Percentiles rank a stretch among this genome's conserved stretches.
These are phyloP conservation scores for Acholoe squamosa DNA, from an alignment of 2,888 invertebrate species.

Conservation along the genomic window DNA sequence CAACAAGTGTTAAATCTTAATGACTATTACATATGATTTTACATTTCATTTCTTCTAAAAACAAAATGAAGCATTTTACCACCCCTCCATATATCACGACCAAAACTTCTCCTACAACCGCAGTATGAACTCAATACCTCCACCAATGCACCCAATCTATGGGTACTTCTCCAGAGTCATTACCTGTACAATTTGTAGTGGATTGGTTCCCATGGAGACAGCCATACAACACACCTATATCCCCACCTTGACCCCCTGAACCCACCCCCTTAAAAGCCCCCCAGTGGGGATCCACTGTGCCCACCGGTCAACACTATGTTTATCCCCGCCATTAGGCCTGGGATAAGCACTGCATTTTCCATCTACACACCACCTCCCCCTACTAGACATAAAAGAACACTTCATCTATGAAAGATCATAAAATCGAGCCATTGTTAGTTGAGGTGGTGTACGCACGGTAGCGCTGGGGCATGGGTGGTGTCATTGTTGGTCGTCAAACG, in stretches of 20 bases:
- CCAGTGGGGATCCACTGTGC: constrained; percentile 29
- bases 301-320: constrained; percentile 8
- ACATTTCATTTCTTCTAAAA: no score
- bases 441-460: neutral
- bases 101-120: no score
- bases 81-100: no score
- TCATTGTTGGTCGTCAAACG: constrained; percentile 12
- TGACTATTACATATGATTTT: no score
- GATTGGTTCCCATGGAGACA: constrained; percentile 40
- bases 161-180: no score
- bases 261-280: neutral
- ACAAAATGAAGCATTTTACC: no score
- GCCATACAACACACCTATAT: constrained; percentile 7
- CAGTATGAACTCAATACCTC: no score
- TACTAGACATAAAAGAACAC: constrained; percentile 14
- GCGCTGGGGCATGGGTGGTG: constrained; percentile 14
- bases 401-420: constrained; percentile 60
- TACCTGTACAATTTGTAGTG: no score
- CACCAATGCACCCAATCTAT: no score
- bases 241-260: neutral
- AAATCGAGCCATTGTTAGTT: constrained; percentile 50
- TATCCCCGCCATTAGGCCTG: neutral
- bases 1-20: no score
- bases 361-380: neutral
- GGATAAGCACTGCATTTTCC: neutral